Evolutionary conservation across 1,140 invertebrate species (phyloP), one percentile per base, ranked within the genome.

Genomic region (Palaemon carinicauda): DNA sequence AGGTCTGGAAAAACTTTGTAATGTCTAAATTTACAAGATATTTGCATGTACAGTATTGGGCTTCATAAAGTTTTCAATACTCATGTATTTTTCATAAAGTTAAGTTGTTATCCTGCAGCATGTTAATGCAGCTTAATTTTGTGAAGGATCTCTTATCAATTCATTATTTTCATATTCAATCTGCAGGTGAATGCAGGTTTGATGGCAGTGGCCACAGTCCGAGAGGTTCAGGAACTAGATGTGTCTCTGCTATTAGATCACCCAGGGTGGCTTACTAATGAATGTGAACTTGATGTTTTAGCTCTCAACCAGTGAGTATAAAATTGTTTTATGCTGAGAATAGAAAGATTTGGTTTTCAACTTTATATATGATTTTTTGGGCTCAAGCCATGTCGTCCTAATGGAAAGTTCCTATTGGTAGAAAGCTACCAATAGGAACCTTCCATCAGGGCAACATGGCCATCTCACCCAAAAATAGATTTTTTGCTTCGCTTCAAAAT

Each of bases 201-300:
- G 82, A 94, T 99, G 89, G 96, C 97, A 9, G 92, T 99, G 88
- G 96, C 98, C 17, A 99, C 98, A 86, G 97, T 97, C 1, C 95
- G 98, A 84, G 98, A 99, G 93, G 95, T 99, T 17, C 97, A 99
- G 92, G 98, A 99, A 92, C 95, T 99, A 93, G 97, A 99, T 92
- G 97, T 99, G 89, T 96, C 96, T 0, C 91, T 97, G 41, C 92
- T 99, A 41, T 91, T 96, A 3, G 96, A 98, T 90, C 95, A 97
- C 50, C 96, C 97, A 31, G 94, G 95, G 56, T 98, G 97, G 84
- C 89, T 93, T 15, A 96, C 98, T 92, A 97, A 99, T 92, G 97
- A 99, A 92, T 98, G 96, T 91, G 97, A 99, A 92, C 96, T 97
- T 91, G 98, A 98, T 92, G 95, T 99, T 88, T 94, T 98, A 89